Conservation (phyloP, 2,888 invertebrate genomes). For the Ichneumon xanthorius region DNA sequence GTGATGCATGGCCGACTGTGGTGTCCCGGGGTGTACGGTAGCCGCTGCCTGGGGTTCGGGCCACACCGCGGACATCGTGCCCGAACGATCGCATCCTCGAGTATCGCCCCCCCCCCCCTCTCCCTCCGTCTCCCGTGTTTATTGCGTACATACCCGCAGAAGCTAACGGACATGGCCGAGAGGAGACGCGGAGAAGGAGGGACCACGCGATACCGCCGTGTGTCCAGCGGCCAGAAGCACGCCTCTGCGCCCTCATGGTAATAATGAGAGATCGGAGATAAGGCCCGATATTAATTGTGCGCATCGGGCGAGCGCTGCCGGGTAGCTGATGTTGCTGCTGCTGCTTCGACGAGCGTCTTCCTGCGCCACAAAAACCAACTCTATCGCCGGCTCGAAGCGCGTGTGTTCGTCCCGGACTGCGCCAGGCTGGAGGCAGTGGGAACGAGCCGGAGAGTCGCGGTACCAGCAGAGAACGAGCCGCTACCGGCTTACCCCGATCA, state of each 20-base stretch:
- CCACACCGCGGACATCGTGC: conserved; percentile 71
- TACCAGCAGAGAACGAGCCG: conserved; percentile 71
- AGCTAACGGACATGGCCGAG: conserved; percentile 22
- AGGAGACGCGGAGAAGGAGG: conserved; percentile 4
- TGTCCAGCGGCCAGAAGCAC: conserved; percentile 42
- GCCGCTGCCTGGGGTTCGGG: conserved; percentile 74
- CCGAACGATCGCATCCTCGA: conserved; percentile 62
- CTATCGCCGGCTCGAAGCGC: conserved; percentile 78
- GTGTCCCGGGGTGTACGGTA: conserved; percentile 84
- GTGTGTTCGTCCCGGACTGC: conserved; percentile 32
- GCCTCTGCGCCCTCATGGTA: conserved; percentile 74
- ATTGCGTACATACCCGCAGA: conserved; percentile 26
- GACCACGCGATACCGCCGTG: conserved; percentile 17
- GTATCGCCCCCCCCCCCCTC: conserved; percentile 3
- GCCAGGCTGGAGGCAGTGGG: conserved; percentile 7
- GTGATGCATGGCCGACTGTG: conserved; percentile 83
- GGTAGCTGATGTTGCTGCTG: conserved; percentile 47
- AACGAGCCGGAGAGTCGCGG: conserved; percentile 44
- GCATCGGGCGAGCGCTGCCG: conserved; percentile 74
- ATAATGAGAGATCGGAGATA: conserved; percentile 85
- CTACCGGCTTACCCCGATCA: conserved; percentile 81
- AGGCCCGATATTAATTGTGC: conserved; percentile 84
- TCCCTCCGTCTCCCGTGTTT: background rate
- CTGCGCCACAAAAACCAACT: conserved; percentile 34
- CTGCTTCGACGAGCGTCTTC: conserved; percentile 48